Evolutionary conservation across 2,888 invertebrate genomes (phyloP), one percentile per base, ranked within the genome.

Genomic region (Aplocera efformata): DNA sequence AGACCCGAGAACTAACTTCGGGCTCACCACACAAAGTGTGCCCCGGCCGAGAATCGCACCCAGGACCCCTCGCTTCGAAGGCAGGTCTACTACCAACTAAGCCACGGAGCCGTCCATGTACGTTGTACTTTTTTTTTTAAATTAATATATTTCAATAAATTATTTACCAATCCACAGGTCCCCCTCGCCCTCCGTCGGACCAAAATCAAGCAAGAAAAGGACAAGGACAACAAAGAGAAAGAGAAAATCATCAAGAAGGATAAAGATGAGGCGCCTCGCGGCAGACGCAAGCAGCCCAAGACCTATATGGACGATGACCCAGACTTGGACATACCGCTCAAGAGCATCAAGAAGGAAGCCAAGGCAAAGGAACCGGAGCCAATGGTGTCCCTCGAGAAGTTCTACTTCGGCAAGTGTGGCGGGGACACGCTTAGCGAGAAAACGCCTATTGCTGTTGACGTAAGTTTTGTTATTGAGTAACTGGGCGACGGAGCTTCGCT

Each of bases 401-500:
- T 90, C 58, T 92, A 92, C 76, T 92, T 92, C 56, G 92, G 92
- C 0, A 90, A 89, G 53, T 64, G 79, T 1, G 82, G 79, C 0
- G 88, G 86, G 0, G 40, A 60, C 0, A 61, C 35, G 0, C 48
- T 49, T 0, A 32, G 23, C 0, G 56, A 65, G 7, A 64, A 67
- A 33, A 51, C 67, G 6, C 61, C 80, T 26, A 84, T 86, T 23
- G 75, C 82, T 56, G 84, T 85, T n/a, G 71, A 79, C 74, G 85
- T 85, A 8, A 51, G 72, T 48, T 32, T 7, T 23, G 4, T 10
- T 32, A 13, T n/a, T 3, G 1, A 8, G 1, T 17, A 27, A 6
- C n/a, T n/a, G n/a, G n/a, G n/a, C n/a, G n/a, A n/a, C n/a, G n/a
- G n/a, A n/a, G n/a, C n/a, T n/a, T n/a, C n/a, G n/a, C n/a, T n/a